Evolutionary conservation across 2,888 invertebrate species (phyloP).

Genomic region (Neria commutata): DNA sequence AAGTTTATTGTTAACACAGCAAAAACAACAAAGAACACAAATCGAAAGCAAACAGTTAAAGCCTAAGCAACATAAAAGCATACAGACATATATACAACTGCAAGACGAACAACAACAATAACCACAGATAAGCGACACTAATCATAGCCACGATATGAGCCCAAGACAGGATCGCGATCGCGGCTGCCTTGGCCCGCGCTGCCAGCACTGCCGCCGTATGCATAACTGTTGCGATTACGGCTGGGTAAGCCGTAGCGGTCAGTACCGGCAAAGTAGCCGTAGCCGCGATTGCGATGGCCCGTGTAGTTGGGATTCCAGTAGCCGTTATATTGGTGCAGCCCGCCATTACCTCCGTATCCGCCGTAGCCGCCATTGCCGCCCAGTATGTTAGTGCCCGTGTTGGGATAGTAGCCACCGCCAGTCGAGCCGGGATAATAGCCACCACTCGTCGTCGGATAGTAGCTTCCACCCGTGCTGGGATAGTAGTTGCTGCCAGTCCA

Average conservation of each 20-base stretch:
- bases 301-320: conserved; percentile 66
- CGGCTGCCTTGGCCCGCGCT: conserved; percentile 8
- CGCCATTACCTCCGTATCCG: conserved; percentile 69
- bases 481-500: conserved; percentile 12
- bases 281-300: conserved; percentile 67
- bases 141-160: conserved; percentile 45
- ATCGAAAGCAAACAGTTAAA: conserved; percentile 4
- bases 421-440: conserved; percentile 17
- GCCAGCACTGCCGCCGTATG: not conserved
- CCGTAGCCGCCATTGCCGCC: conserved; percentile 62
- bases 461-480: conserved; percentile 9
- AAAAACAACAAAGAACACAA: conserved; percentile 14
- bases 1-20: conserved; percentile 11
- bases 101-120: conserved; percentile 6
- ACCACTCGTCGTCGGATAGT: conserved; percentile 19
- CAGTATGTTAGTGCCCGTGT: conserved; percentile 56
- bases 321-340: conserved; percentile 66
- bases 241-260: conserved; percentile 54
- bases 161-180: conserved; percentile 12
- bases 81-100: not conserved
- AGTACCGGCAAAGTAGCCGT: conserved; percentile 64
- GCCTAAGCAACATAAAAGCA: not conserved
- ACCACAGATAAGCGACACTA: conserved; percentile 21
- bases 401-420: conserved; percentile 49
- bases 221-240: conserved; percentile 21